Percentiles rank a stretch among this genome's conserved stretches.
These are phyloP conservation scores for Hydroisotoma schaefferi DNA, from an alignment of 2,888 invertebrate species.

Conservation along the genomic window DNA sequence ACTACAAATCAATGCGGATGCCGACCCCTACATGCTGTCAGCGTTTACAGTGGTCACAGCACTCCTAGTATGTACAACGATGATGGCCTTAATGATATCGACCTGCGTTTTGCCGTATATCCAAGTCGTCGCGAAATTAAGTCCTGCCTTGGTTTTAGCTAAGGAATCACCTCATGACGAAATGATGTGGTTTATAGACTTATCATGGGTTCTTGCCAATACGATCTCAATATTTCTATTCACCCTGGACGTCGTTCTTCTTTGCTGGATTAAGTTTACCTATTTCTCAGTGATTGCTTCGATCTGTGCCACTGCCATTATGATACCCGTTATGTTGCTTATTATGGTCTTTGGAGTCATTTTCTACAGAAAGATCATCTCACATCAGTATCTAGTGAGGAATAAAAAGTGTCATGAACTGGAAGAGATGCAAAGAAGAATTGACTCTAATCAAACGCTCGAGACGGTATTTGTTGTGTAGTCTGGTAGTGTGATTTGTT, in stretches of 20 bases:
- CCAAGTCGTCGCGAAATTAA: conserved; percentile 33
- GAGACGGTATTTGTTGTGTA: too few relatives aligned
- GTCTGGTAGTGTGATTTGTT: too few relatives aligned
- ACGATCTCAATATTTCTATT: conserved; percentile 41
- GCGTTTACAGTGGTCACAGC: conserved; percentile 41
- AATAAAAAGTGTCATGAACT: conserved; percentile 24
- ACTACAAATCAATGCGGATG: conserved; percentile 44
- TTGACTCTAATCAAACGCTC: conserved; percentile 21
- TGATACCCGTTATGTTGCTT: conserved; percentile 40
- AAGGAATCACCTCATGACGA: conserved; percentile 41
- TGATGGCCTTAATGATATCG: conserved; percentile 39
- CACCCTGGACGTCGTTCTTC: conserved; percentile 42
- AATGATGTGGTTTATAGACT: conserved; percentile 33
- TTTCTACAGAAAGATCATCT: conserved; percentile 37
- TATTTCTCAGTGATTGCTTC: conserved; percentile 29
- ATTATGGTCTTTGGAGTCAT: conserved; percentile 41
- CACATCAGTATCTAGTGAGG: conserved; percentile 36
- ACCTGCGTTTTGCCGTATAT: conserved; percentile 36
- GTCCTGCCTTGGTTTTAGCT: conserved; percentile 10
- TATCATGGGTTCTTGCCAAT: conserved; percentile 39
- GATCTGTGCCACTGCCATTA: conserved; percentile 24
- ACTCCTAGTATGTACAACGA: conserved; percentile 39
- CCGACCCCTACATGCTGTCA: conserved; percentile 29
- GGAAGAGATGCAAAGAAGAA: conserved; percentile 27
- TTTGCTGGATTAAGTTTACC: conserved; percentile 44